Base-by-base conservation (phyloP, 2,797 vertebrate genomes). In the Typhlichthys eigenmanni region DNA sequence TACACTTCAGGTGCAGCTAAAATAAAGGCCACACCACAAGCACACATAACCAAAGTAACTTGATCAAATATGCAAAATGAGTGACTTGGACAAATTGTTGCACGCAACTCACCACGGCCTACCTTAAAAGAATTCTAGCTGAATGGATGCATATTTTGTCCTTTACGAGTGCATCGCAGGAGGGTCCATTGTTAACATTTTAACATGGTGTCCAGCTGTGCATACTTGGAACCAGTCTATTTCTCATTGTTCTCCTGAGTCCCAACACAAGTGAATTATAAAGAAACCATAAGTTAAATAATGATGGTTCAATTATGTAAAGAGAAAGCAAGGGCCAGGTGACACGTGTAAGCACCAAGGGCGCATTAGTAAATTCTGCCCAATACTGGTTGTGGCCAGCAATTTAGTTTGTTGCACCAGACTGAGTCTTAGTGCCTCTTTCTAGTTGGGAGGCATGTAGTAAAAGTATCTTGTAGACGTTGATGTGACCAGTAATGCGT, bases 191-290 rank as follows among this genome's bases (percentile, higher is more conserved):
- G 24, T 29, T 47, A 38, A 12, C 32, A 38, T 32, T 29, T 6
- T 12, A 16, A 67, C 61, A 57, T 54, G 58, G 69, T 24, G 50
- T 64, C 65, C 60, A 29, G 61, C 57, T 59, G 45, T 13, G 48
- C 60, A 63, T 47, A 43, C 63, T 29, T 54, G 47, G 17, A 34
- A 14, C 6, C 7, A 12, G 12, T 32, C 45, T 12, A 13, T 5
- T 59, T 45, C 24, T 29, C 24, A 29, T 24, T n/a, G n/a, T 49
- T 16, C 12, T 14, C 9, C 32, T 16, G 48, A 13, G 10, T 57
- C 34, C n/a, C 8, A 57, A 32, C 49, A 46, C 38, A 61, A 47
- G 13, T 17, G 45, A 1, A 38, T 48, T 17, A 53, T 7, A 53
- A 3, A 61, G 14, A 19, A 55, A 14, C 53, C 13, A 4, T 13